Evolutionary conservation across 2,797 vertebrate species (phyloP), one percentile per base, ranked within the genome.

Genomic region (Naso thynnoides): DNA sequence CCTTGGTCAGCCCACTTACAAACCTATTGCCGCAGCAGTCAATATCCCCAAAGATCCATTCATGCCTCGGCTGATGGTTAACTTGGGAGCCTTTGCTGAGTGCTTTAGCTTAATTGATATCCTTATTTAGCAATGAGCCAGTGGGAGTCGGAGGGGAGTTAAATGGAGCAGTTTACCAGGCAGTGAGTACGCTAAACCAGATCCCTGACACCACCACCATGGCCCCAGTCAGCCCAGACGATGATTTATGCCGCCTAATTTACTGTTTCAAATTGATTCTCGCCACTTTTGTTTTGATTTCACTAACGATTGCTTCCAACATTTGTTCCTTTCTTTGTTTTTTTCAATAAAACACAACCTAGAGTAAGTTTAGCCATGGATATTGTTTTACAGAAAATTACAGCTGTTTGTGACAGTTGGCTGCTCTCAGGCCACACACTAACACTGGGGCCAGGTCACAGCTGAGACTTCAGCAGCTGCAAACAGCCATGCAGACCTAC

Each of bases 31-130:
- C 88, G 92, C 93, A 91, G 92, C 92, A 94, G 93, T 94, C 94
- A 93, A 95, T 94, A 95, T 95, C 94, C 95, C 94, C 90, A 91
- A 94, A 94, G 94, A 95, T 95, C 91, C 92, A 95, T 95, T 95
- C 92, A 83, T 88, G 93, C 93, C 92, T 89, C 74, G 85, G 91
- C 92, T 95, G 93, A 95, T 95, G 92, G 93, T 95, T 95, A 94
- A 94, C 95, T 93, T 95, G 94, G 94, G 95, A 94, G 94, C 92
- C 89, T 92, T 95, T 94, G 92, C 90, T 85, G 89, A 93, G 93
- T 93, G 92, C 92, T 95, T 94, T 92, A 94, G 92, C 94, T 93
- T 95, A 95, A 95, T 95, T 95, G 93, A 95, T 94, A 94, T 95
- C 94, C 94, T 94, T 95, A 94, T 95, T 95, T 95, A 94, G 92